Evolutionary conservation across 2,113 vertebrate genomes (phyloP), one percentile per base, ranked within the genome.

Genomic region (Porphyrio hochstetteri): DNA sequence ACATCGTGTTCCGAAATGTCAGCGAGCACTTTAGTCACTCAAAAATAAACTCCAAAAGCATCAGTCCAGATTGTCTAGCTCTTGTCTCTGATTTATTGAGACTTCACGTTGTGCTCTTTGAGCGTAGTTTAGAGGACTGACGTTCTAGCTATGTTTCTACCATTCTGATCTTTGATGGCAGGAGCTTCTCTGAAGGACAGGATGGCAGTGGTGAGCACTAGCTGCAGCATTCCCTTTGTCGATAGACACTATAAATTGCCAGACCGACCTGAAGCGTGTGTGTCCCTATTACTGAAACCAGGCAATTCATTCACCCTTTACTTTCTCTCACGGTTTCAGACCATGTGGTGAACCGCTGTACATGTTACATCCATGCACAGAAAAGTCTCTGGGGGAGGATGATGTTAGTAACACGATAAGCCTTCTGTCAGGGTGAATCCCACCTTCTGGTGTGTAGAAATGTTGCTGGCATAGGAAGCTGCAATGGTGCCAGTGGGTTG

Each of bases 1-100:
- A 8, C 52, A 11, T 67, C 35, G 7, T 75, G 38, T 91, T 96
- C 36, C 75, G 65, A 93, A 94, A 84, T 3, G 2, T 64, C 69
- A 71, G 16, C 27, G 28, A 87, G 74, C 42, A 35, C 77, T 86
- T 91, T 4, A 84, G 68, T 67, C 52, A 52, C 46, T 68, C 93
- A 93, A 95, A 93, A 92, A 86, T 95, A 81, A 90, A 81, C 38
- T 67, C 56, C 29, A 55, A 93, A 94, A 38, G 42, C 42, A 46
- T 78, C 50, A n/a, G 36, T 61, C 46, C 36, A 78, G 65, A 82
- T 84, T 91, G 72, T 50, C 31, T 95, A 86, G 40, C 24, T 86
- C 25, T 64, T 44, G 42, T n/a, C 31, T 86, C 50, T 87, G 90
- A 65, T 82, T 80, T 86, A 36, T 35, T 91, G 38, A 70, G 52